Conservation (phyloP, 2,113 vertebrate species). For the Fukomys damarensis region DNA sequence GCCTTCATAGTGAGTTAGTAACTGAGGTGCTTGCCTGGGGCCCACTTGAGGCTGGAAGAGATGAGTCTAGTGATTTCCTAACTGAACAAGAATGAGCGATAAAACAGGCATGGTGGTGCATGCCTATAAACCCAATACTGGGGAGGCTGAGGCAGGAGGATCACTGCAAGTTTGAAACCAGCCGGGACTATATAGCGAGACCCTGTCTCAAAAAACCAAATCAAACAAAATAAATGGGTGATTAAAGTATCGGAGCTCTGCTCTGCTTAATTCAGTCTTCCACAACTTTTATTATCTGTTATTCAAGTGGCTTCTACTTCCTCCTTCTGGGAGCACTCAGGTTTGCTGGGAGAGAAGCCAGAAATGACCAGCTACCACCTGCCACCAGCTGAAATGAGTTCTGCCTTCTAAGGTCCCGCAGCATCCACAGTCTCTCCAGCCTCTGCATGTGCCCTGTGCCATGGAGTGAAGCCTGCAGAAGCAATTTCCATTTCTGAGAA, state of each 20-base stretch:
- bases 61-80: neutral
- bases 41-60: neutral
- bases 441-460: rapidly evolving
- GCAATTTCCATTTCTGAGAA: neutral
- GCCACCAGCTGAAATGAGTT: neutral
- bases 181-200: neutral
- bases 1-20: too few relatives aligned
- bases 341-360: neutral
- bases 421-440: too few relatives aligned
- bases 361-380: neutral
- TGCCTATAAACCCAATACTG: neutral
- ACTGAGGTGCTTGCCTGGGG: neutral
- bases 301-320: neutral
- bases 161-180: neutral
- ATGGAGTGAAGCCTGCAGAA: neutral
- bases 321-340: neutral
- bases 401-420: neutral
- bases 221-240: neutral
- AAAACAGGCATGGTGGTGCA: neutral
- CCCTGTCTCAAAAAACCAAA: neutral
- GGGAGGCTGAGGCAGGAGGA: neutral
- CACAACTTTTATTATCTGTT: rapidly evolving
- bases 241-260: rapidly evolving
- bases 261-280: rapidly evolving
- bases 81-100: too few relatives aligned